Evolutionary conservation across 2,888 invertebrate species (phyloP), one percentile per base, ranked within the genome.

Genomic region (Sesia bembeciformis): DNA sequence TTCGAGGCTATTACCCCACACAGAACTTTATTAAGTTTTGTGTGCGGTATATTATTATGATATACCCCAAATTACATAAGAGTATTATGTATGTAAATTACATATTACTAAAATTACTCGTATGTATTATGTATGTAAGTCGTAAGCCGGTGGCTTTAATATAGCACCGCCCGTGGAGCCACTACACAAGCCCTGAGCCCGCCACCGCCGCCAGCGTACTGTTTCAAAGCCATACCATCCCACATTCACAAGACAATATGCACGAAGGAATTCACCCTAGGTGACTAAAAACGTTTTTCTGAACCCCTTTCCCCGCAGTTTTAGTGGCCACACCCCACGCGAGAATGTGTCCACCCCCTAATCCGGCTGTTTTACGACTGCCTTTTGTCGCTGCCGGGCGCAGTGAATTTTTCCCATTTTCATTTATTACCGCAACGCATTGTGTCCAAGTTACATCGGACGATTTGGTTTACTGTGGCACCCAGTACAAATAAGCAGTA

Each of bases 361-460:
- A 86, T 84, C 81, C 58, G 66, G 74, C 72, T 74, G 76, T 83
- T 87, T 87, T 86, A 87, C 79, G 84, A 81, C 70, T 66, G 74
- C 74, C 77, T 78, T 74, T 76, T 76, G 78, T 80, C 78, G 76
- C 66, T 67, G 67, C 66, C 66, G 67, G 67, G 58, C 62, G 58
- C 76, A 68, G 70, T 72, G 76, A 80, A 81, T 76, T 75, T 76
- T 73, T 70, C 71, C 74, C 75, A 72, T 76, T 78, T 74, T 73
- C 81, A 81, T 84, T 84, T 86, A 84, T 84, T 78, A 74, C 68
- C 66, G 64, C 53, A 52, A 49, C 67, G 70, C 73, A 78, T 76
- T 76, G 76, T 75, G 72, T 66, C 41, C 40, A 40, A 8, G 52
- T 52, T 40, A 52, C 40, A 52, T n/a, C 40, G 40, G 6, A 52